These are phyloP conservation scores for Cyanoliseus patagonus DNA, from an alignment of 2,113 vertebrate genomes.

Conservation along the genomic window DNA sequence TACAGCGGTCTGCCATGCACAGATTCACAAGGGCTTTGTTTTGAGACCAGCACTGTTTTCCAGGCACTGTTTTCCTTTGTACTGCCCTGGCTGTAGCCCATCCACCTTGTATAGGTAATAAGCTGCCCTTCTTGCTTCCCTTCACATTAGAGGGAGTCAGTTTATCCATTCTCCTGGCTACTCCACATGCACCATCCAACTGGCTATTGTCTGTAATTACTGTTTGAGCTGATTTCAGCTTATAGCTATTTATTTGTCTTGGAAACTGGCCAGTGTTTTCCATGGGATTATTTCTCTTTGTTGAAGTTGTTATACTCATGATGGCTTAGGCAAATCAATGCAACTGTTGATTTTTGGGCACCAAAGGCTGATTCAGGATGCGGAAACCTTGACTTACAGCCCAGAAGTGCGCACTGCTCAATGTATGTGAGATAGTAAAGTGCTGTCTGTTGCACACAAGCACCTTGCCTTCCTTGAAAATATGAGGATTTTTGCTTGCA, in stretches of 20 bases:
- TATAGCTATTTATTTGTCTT: constrained; percentile 36
- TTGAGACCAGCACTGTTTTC: not conserved
- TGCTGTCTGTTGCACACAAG: not conserved
- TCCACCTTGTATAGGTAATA: not conserved
- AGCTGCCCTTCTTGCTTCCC: not conserved
- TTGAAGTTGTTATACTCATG: not conserved
- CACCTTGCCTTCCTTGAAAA: not conserved
- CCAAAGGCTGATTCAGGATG: not conserved
- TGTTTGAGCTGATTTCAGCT: not conserved
- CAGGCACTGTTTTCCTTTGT: not conserved
- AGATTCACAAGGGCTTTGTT: not conserved
- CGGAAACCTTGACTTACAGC: not conserved
- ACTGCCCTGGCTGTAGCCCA: accelerated
- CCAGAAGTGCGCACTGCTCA: not conserved
- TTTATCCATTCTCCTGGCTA: not conserved
- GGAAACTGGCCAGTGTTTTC: constrained; percentile 35
- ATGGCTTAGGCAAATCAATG: not conserved
- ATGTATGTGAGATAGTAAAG: not conserved
- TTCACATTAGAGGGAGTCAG: accelerated
- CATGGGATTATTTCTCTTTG: not conserved
- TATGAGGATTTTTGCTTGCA: not conserved
- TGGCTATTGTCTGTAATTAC: not conserved
- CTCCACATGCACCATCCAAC: not conserved
- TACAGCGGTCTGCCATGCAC: not conserved
- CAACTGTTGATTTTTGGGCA: not conserved